These are phyloP conservation scores for Oplegnathus fasciatus DNA, from an alignment of 2,113 vertebrate genomes.

Conservation along the genomic window DNA sequence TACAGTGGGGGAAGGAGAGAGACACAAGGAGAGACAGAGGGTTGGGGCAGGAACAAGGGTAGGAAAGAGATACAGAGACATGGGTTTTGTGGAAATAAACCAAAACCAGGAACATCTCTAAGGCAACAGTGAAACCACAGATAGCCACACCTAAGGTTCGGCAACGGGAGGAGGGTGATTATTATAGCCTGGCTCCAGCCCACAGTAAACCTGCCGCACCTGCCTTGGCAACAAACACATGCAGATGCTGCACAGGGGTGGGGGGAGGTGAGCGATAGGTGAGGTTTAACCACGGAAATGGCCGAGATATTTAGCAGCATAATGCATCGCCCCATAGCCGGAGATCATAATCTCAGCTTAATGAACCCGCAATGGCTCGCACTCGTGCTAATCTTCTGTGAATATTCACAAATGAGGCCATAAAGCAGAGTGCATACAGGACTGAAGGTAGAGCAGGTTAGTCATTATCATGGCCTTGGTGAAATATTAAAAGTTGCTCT, in stretches of 20 bases:
- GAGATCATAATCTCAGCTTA: slow-evolving; percentile 60
- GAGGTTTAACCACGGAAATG: slow-evolving; percentile 44
- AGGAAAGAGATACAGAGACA: slow-evolving; percentile 77
- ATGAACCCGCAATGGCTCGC: slow-evolving; percentile 51
- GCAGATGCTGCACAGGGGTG: slow-evolving; percentile 14
- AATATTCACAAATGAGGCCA: slow-evolving; percentile 69
- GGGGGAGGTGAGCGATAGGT: not conserved
- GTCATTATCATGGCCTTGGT: slow-evolving; percentile 77
- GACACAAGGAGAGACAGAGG: slow-evolving; percentile 62
- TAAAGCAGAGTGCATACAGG: slow-evolving; percentile 48
- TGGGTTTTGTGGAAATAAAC: slow-evolving; percentile 77
- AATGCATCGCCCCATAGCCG: slow-evolving; percentile 9
- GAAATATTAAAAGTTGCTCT: slow-evolving; percentile 70
- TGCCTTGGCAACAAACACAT: slow-evolving; percentile 47
- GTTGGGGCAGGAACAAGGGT: slow-evolving; percentile 50
- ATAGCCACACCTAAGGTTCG: slow-evolving; percentile 56
- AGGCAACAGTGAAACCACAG: slow-evolving; percentile 72
- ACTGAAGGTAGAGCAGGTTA: slow-evolving; percentile 64
- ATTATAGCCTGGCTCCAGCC: slow-evolving; percentile 53
- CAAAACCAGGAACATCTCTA: slow-evolving; percentile 73
- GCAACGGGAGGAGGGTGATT: slow-evolving; percentile 37
- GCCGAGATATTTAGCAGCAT: slow-evolving; percentile 45
- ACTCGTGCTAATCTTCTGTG: slow-evolving; percentile 65
- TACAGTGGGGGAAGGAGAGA: slow-evolving; percentile 79
- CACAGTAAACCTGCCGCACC: slow-evolving; percentile 59